Evolutionary conservation across 2,113 vertebrate genomes (phyloP).

Genomic region (Pteropus alecto): DNA sequence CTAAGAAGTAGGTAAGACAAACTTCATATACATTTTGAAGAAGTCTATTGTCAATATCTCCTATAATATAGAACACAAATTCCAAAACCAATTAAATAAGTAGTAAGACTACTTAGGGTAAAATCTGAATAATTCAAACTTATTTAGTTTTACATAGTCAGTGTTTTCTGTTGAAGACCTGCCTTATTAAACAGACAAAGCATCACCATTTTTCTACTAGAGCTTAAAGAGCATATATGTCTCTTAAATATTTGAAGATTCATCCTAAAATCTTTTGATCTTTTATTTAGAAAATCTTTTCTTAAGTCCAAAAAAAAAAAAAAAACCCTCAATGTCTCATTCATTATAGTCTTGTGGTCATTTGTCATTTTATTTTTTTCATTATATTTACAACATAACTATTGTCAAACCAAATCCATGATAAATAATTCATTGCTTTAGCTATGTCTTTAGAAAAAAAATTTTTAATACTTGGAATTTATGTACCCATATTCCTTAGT

Average conservation of each 20-base stretch:
- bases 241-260: conserved; percentile 19
- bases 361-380: conserved; percentile 12
- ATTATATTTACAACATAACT: background rate
- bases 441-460: background rate
- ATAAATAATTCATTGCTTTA: background rate
- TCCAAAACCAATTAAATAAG: conserved; percentile 8
- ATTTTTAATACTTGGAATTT: background rate
- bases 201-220: background rate
- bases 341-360: background rate
- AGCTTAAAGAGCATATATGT: background rate
- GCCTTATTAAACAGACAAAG: background rate
- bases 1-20: background rate
- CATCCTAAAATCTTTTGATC: background rate
- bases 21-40: background rate
- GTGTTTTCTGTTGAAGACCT: background rate
- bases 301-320: background rate
- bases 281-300: conserved; percentile 19
- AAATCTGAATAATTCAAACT: background rate
- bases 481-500: background rate
- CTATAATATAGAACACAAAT: background rate
- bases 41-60: background rate
- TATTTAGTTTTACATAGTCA: background rate
- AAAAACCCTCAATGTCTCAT: background rate
- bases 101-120: background rate
- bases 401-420: conserved; percentile 24